A percentile compares a stretch with the other conserved stretches of the same genome.
Conservation (phyloP, 2,888 invertebrate species). For the Cistogaster globosa region DNA sequence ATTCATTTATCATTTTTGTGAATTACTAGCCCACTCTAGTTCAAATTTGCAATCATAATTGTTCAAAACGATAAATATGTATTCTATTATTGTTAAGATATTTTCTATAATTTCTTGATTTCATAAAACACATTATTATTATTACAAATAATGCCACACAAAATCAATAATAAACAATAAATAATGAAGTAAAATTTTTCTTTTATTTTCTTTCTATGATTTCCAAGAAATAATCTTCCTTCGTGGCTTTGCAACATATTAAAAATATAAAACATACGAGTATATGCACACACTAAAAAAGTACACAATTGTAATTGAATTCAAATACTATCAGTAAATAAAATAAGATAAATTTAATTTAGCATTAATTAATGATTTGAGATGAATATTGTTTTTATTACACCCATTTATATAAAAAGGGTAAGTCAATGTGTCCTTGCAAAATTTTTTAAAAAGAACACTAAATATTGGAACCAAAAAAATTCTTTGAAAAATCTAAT, state of each 20-base stretch:
- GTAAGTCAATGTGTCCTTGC: too few species aligned
- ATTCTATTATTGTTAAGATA: background rate
- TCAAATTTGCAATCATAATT: background rate
- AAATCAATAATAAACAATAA: background rate
- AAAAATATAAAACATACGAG: background rate
- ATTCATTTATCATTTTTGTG: constrained; percentile 8
- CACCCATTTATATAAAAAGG: too few species aligned
- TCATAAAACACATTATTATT: background rate
- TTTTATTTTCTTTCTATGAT: background rate
- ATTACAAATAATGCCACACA: background rate
- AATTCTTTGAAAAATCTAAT: too few species aligned
- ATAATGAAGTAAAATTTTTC: background rate
- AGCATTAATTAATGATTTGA: background rate
- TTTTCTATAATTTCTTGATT: background rate
- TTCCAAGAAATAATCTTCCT: background rate
- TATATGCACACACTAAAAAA: background rate
- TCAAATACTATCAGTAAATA: background rate
- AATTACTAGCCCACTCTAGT: background rate
- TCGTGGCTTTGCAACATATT: background rate
- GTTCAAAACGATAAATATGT: background rate
- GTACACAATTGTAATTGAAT: background rate
- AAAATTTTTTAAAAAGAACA: too few species aligned
- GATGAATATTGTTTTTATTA: too few species aligned
- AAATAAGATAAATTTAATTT: background rate
- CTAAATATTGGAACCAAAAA: too few species aligned